Base-by-base conservation (phyloP, 1,140 invertebrate genomes). In the Diachasmimorpha longicaudata region DNA sequence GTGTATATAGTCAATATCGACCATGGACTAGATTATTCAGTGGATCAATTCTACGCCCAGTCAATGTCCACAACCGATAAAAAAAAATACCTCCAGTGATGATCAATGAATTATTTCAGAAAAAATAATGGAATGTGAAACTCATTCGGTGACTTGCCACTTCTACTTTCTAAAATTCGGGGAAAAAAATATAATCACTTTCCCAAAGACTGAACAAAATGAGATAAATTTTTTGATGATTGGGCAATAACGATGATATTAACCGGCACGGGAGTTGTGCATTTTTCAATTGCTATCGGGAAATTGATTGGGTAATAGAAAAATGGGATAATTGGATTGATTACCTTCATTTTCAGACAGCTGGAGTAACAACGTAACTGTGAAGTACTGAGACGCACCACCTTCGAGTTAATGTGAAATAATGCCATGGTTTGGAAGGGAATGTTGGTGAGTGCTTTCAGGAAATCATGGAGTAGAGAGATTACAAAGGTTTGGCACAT, bases 271-370 rank as follows among this genome's bases (percentile, higher is more conserved):
- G 2, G 39, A 9, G 4, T 42, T 1, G 9, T 9, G 4, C 1
- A 42, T 42, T 11, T 42, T 42, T 11, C 39, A 42, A 42, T 42
- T 31, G 31, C 31, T 2, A 42, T 42, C 4, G 39, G 13, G 4
- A 42, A 42, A 42, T 10, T 42, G 39, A 31, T 42, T 4, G 0
- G 13, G 11, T 13, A 11, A 42, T 9, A 1, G 13, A 9, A 10
- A 1, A 42, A 42, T 9, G 13, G 39, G 39, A 9, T 42, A 42
- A 42, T 52, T 52, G 4, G 23, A 63, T 74, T 70, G 80, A 79
- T 86, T 83, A 88, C 86, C 85, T 88, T 88, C 86, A 88, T 88
- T 74, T 78, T 85, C 72, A 84, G 79, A 77, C 80, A 78, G 79
- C 70, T 82, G 70, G 77, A 77, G 70, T 83, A 81, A 70, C 78